Conservation (phyloP, 64 coral and sea anemone genomes). For the Porites lutea region DNA sequence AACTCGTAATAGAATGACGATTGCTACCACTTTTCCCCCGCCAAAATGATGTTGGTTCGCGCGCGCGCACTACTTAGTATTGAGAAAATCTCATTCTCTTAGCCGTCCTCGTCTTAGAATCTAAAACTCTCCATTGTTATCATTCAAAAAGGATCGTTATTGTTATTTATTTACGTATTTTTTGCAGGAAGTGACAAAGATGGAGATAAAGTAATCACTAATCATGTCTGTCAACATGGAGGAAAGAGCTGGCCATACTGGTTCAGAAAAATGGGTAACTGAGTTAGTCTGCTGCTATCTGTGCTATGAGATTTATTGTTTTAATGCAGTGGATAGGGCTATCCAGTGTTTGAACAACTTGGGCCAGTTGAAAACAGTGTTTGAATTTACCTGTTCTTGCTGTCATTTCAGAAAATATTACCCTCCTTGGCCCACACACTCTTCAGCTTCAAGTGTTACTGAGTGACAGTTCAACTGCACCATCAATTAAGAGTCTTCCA, state of each 20-base stretch:
- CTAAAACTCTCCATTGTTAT: too few relatives aligned
- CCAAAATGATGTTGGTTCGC: too few relatives aligned
- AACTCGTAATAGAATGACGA: too few relatives aligned
- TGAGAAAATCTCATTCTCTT: too few relatives aligned
- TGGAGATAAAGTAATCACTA: constrained; percentile 89
- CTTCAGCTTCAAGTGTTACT: constrained; percentile 85
- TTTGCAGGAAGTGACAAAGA: constrained; percentile 85
- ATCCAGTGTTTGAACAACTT: too few relatives aligned
- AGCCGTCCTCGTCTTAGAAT: too few relatives aligned
- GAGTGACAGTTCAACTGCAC: constrained; percentile 83
- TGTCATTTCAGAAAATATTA: constrained; percentile 86
- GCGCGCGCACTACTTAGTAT: too few relatives aligned
- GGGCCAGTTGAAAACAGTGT: too few relatives aligned
- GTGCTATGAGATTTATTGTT: too few relatives aligned
- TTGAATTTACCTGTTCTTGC: not conserved
- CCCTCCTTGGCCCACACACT: constrained; percentile 92
- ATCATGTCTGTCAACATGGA: constrained; percentile 97
- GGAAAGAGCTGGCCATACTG: constrained; percentile 99
- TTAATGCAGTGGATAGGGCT: too few relatives aligned
- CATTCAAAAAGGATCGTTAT: not conserved
- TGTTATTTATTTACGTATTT: not conserved
- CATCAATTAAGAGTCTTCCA: constrained; percentile 82
- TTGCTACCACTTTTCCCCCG: too few relatives aligned
- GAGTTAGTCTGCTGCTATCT: too few relatives aligned
- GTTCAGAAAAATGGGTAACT: constrained; percentile 98